Evolutionary conservation across 2,888 invertebrate genomes (phyloP), one percentile per base, ranked within the genome.

Genomic region (Drepana falcataria): DNA sequence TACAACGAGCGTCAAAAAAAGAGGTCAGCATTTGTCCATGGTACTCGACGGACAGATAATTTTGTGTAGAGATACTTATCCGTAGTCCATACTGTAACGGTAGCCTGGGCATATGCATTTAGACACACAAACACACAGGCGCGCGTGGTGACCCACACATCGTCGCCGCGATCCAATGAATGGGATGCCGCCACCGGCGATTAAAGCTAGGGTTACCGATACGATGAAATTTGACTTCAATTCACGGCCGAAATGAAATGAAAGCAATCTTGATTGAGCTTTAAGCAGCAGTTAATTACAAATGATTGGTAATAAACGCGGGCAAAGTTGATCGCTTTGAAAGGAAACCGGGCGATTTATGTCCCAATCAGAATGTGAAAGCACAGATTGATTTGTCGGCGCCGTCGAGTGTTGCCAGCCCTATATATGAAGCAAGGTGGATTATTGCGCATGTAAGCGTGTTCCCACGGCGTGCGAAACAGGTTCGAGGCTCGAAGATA

Each of bases 391-490:
- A 73, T 67, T 65, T 58, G 59, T 64, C 63, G 60, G 58, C 60
- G 59, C 63, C 60, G 52, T 54, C 64, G 59, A 53, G 57, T 65
- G 56, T 51, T 53, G 35, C 48, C 85, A 87, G 69, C 86, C 87
- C 86, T 87, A 79, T 82, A 76, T 74, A 84, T 81, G 82, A 83
- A 84, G 75, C 81, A 77, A 82, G 75, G 81, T 83, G 75, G 82
- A 83, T 85, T 78, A 83, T 82, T 83, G 85, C 80, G 82, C 78
- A 71, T 81, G 84, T 83, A 78, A 79, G 83, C 71, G 79, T 79
- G 74, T 79, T 90, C 90, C 90, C 90, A 90, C 90, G 90, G 79
- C 75, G 77, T 84, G 89, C 87, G 69, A 85, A 89, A 90, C 90
- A 82, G 87, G 90, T 89, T 83, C 75, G 74, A 64, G 61, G 72